Evolutionary conservation across 2,113 vertebrate genomes (phyloP).

Genomic region (Seriola dumerili): DNA sequence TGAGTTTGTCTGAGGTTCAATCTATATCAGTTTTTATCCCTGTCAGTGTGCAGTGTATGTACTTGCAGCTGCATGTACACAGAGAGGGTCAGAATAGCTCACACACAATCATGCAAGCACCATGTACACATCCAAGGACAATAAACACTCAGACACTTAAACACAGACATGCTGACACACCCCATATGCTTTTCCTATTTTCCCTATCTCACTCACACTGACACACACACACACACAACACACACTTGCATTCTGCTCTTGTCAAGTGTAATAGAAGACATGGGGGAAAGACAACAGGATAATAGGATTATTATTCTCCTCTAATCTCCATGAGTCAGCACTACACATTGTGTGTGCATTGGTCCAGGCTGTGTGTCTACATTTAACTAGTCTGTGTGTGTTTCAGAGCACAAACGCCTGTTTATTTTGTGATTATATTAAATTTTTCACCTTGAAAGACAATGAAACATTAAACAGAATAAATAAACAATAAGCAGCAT

Average conservation of each 20-base stretch:
- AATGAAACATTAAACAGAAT: constrained; percentile 7
- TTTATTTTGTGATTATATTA: constrained; percentile 19
- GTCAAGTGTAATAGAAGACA: constrained; percentile 71
- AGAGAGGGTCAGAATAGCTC: background rate
- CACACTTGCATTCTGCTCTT: constrained; percentile 43
- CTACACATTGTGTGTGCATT: constrained; percentile 14
- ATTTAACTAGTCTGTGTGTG: constrained; percentile 25
- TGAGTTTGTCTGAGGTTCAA: background rate
- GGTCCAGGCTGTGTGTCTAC: constrained; percentile 1
- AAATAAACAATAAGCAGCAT: background rate
- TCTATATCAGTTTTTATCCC: background rate
- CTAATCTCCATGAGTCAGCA: constrained; percentile 78
- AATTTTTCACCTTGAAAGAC: constrained; percentile 29
- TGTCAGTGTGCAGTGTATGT: background rate
- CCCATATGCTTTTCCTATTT: background rate
- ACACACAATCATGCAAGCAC: background rate
- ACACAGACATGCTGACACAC: background rate
- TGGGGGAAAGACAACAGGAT: constrained; percentile 70
- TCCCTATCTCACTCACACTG: background rate
- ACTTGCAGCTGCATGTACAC: background rate
- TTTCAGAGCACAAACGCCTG: background rate
- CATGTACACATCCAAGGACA: background rate
- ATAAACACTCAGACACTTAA: constrained; percentile 4
- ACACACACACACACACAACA: background rate
- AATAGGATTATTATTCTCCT: constrained; percentile 78